Base-by-base conservation (phyloP, 2,113 vertebrate species). In the Chionis minor region DNA sequence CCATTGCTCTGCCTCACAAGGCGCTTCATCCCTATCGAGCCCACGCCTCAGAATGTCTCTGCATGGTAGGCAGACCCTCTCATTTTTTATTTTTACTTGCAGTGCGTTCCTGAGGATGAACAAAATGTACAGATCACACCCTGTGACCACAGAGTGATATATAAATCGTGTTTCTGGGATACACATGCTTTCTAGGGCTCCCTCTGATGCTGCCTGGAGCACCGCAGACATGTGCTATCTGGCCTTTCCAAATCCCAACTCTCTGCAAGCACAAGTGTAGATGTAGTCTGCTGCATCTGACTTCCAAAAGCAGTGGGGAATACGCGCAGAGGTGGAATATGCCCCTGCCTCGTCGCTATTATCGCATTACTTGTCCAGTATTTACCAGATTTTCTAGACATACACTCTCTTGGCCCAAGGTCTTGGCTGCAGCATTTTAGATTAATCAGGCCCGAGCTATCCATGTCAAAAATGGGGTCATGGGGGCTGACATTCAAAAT, bases 381-480 rank as follows among this genome's bases (percentile, higher is more conserved):
- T 86, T 90, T 77, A 93, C 42, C 54, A 78, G 59, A 70, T 81
- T 83, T 82, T 44, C 49, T 58, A 94, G 42, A 80, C 24, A 14
- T 38, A 88, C 2, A 0, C 19, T 88, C 7, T 33, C 35, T 18
- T 40, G 49, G 88, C 22, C 23, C 35, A 80, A 66, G 28, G 35
- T 70, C 78, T 65, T 88, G 75, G 67, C 58, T 72, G 27, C 0
- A 0, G 35, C 33, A 51, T 65, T 92, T 91, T 21, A 81, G 77
- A 84, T 75, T 86, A 86, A 84, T 79, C 80, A 69, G 33, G 45
- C 13, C 24, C 69, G 35, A 95, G 56, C 27, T 87, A 89, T 58
- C 47, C 72, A 70, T 54, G 49, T 91, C 81, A 91, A 89, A 96
- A 92, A 91, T 5, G 9, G 13, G 83, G 62, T 91, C 73, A 86